Conservation (phyloP, 2,888 invertebrate species). For the Troglohyphantes excavatus region DNA sequence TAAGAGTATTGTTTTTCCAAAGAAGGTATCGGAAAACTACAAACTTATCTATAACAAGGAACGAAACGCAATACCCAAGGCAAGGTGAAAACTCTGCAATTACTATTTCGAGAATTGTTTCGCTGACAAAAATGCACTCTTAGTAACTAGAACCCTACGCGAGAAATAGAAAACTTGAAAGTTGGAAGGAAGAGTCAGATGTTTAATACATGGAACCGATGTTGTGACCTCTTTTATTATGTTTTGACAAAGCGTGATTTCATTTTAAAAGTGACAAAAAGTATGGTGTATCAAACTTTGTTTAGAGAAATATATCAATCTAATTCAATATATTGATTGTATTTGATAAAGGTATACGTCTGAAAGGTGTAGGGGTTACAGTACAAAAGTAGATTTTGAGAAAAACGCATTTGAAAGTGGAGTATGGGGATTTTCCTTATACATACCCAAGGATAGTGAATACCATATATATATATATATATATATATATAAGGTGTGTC, state of each 20-base stretch:
- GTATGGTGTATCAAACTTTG: not conserved
- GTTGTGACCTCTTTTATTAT: not conserved
- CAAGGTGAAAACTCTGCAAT: constrained; percentile 49
- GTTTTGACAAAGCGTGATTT: not conserved
- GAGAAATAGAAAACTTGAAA: not conserved
- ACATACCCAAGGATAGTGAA: too few species aligned
- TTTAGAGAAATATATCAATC: not conserved
- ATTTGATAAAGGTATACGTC: too few species aligned
- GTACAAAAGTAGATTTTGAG: too few species aligned
- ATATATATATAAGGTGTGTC: too few species aligned
- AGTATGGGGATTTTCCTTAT: too few species aligned
- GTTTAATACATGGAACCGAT: not conserved
- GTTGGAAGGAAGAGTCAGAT: not conserved
- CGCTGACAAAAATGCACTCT: constrained; percentile 55
- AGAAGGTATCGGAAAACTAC: constrained; percentile 23
- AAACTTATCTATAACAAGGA: constrained; percentile 2
- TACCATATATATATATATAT: too few species aligned
- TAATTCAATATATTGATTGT: too few species aligned
- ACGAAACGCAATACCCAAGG: constrained; percentile 25
- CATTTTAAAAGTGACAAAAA: not conserved
- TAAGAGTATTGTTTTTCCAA: constrained; percentile 8
- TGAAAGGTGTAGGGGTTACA: too few species aligned
- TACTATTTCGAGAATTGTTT: constrained; percentile 46
- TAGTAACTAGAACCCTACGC: constrained; percentile 23
- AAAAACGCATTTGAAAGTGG: too few species aligned